Conservation (phyloP, 2,888 invertebrate genomes). For the Hemistola chrysoprasaria region DNA sequence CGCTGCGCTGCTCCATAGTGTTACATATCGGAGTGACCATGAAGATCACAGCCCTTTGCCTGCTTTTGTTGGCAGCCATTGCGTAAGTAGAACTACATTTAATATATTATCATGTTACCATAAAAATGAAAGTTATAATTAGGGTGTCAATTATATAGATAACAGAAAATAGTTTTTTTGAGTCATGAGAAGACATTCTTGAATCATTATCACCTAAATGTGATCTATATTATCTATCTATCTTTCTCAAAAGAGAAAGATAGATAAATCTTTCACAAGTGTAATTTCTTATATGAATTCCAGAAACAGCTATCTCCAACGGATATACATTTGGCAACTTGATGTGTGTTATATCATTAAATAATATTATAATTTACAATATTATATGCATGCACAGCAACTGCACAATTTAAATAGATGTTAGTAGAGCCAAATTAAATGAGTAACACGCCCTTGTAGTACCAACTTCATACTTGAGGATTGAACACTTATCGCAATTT, state of each 20-base stretch:
- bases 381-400: too few species aligned
- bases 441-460: constrained; percentile 51
- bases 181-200: too few species aligned
- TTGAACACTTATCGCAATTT: constrained; percentile 66
- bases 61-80: constrained; percentile 54
- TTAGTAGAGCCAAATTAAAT: not conserved
- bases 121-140: constrained; percentile 6
- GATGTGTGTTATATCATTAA: too few species aligned
- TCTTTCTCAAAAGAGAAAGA: too few species aligned
- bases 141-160: constrained; percentile 6
- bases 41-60: constrained; percentile 52
- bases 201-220: too few species aligned
- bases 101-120: constrained; percentile 5
- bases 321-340: too few species aligned
- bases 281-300: too few species aligned
- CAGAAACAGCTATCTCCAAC: too few species aligned
- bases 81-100: constrained; percentile 58
- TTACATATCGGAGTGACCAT: constrained; percentile 54
- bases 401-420: too few species aligned
- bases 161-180: not conserved
- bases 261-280: too few species aligned
- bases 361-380: too few species aligned
- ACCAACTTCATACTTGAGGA: constrained; percentile 32
- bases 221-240: too few species aligned
- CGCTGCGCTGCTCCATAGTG: constrained; percentile 43